Base-by-base conservation (phyloP, 2,888 invertebrate species). In the Hydrotaea diabolus region DNA sequence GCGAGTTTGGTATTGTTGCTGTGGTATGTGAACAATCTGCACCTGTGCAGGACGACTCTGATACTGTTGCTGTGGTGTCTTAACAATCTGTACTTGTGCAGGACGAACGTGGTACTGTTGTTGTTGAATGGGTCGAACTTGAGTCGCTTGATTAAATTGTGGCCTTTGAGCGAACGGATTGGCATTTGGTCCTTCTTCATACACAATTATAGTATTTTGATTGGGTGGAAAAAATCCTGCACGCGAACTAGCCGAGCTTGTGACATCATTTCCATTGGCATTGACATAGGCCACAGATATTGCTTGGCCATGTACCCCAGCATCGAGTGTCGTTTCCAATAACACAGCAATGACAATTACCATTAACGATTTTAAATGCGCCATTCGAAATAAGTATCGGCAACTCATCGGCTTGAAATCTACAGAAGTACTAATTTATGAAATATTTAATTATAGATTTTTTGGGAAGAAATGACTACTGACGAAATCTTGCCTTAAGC, bases 391-490 rank as follows among this genome's bases (percentile, higher is more conserved):
- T 59, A n/a, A 36, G 71, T 15, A 43, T 31, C 2, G 8, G 17
- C 26, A 71, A 43, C 15, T 7, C 49, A 53, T 31, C 21, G 46
- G 57, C 62, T 79, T 57, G 23, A 74, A 49, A 59, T 59, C 73
- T 57, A 66, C 73, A 31, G 19, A 53, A 39, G 15, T 49, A 83
- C 83, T 80, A 75, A 74, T 19, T 49, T 71, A 2, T 39, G 13
- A 17, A 39, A 23, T 43, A n/a, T 36, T n/a, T n/a, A n/a, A n/a
- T n/a, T n/a, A n/a, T n/a, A n/a, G n/a, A n/a, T n/a, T n/a, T 55
- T 55, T 5, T 53, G 17, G 15, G 8, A 57, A 15, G 0, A 46
- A 23, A 21, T 46, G 66, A 66, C 43, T 43, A 66, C 43, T 31
- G 3, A 31, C 11, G 3, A 57, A 59, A 74, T 74, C 59, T 62